Base-by-base conservation (phyloP, 2,797 vertebrate species). In the Simalia tracyae region DNA sequence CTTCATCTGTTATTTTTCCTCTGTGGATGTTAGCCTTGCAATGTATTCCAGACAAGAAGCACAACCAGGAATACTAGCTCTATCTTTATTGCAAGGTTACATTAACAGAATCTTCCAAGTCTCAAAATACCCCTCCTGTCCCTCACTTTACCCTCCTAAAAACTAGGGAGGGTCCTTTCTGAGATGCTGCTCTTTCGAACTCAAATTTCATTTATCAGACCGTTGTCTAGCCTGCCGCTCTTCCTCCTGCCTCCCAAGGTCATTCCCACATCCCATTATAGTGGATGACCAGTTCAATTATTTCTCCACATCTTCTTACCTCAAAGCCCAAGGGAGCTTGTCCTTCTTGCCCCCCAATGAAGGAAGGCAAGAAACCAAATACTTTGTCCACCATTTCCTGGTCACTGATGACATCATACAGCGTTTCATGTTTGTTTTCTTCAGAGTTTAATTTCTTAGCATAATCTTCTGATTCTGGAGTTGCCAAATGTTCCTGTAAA, bases 341-440 rank as follows among this genome's bases (percentile, higher is more conserved):
- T 19, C 98, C 98, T 92, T 99, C 98, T 94, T 98, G 98, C 5
- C 98, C 98, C 81, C 97, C 98, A 0, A 98, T 97, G 92, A 98
- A 88, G 14, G 84, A 89, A 36, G 98, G 99, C 92, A 99, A 97
- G 96, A 99, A 99, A 19, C 98, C 98, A 89, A 99, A 99, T 94
- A 99, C 98, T 95, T 95, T 97, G 95, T 99, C 99, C 95, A 99
- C 98, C 98, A 99, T 98, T 96, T 99, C 98, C 36, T 98, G 98
- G 88, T 99, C 98, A 0, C 97, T 98, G 94, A 98, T 94, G 3
- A 96, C 85, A 31, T 98, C 97, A 0, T 97, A 90, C 91, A 98
- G 97, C n/a, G 98, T 97, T 72, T 98, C 96, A 42, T 97, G 95
- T 81, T 97, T 97, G 84, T 81, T 68, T 31, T 87, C 28, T 50